phyloP scores from a whole-genome alignment of 1,140 invertebrate species.

The Temnothorax nylanderi region DNA sequence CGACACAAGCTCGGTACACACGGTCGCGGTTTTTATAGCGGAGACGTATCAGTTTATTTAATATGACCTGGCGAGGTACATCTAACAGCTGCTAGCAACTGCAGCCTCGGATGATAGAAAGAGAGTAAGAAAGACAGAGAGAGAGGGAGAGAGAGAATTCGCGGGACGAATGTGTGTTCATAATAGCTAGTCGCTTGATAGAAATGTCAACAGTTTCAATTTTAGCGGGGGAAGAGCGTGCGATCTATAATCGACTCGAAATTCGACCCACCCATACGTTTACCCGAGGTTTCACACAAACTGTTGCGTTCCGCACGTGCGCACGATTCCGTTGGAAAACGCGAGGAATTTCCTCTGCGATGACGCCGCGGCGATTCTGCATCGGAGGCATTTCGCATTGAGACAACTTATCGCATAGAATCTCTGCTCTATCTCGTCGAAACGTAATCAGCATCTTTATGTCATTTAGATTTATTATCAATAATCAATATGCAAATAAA shows the following conservation, averaged over 20 bases:
- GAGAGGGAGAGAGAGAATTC: neutral
- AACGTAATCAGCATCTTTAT: neutral
- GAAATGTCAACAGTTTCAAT: constrained; percentile 26
- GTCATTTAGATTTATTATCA: neutral
- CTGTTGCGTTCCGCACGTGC: constrained; percentile 41
- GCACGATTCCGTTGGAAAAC: constrained; percentile 18
- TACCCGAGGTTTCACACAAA: constrained; percentile 23
- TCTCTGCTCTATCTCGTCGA: neutral
- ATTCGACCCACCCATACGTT: neutral
- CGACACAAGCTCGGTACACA: neutral
- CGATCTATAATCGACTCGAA: neutral
- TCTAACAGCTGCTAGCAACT: neutral
- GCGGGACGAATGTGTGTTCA: neutral
- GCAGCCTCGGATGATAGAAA: neutral
- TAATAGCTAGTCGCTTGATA: neutral
- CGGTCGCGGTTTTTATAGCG: neutral
- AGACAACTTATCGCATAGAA: neutral
- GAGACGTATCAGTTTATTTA: constrained; percentile 18
- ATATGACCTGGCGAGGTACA: neutral
- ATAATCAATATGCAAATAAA: neutral
- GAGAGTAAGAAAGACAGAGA: neutral
- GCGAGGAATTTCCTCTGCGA: constrained; percentile 17
- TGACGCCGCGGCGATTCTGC: neutral
- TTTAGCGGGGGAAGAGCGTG: neutral
- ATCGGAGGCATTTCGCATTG: neutral